Evolutionary conservation across 1,140 invertebrate species (phyloP).

Genomic region (Drosophila pachea): DNA sequence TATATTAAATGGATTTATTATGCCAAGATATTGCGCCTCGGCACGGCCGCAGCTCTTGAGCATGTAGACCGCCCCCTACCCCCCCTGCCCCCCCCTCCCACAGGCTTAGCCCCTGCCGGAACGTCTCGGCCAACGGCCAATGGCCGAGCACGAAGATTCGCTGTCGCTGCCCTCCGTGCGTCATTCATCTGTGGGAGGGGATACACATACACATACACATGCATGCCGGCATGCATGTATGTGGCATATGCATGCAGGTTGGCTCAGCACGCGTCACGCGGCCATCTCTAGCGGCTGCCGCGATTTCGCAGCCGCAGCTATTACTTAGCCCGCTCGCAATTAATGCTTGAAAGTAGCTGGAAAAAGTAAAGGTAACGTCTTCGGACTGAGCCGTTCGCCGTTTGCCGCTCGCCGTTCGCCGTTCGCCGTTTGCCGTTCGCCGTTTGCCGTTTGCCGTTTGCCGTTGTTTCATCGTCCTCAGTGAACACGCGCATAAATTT

Average conservation of each 20-base stretch:
- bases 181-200: conserved; percentile 50
- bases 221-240: too few species aligned
- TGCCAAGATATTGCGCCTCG: conserved; percentile 66
- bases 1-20: conserved; percentile 76
- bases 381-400: conserved; percentile 40
- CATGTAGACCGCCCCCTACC: conserved; percentile 1
- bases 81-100: too few species aligned
- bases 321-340: conserved; percentile 61
- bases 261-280: conserved; percentile 1
- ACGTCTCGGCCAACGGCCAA: conserved; percentile 46
- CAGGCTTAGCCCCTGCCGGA: too few species aligned
- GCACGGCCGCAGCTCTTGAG: conserved; percentile 20
- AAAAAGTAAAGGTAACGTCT: conserved; percentile 56
- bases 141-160: conserved; percentile 50
- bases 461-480: conserved; percentile 73
- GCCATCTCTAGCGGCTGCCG: conserved; percentile 2
- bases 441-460: conserved; percentile 27
- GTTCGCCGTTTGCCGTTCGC: conserved; percentile 27
- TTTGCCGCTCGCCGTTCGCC: conserved; percentile 4
- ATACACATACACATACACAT: too few species aligned
- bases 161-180: conserved; percentile 45
- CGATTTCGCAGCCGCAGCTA: conserved; percentile 67
- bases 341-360: conserved; percentile 56
- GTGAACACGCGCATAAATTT: conserved; percentile 75
- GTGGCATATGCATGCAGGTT: too few species aligned